Evolutionary conservation across 1,140 invertebrate genomes (phyloP).

Genomic region (Mycetomoellerius zeteki): DNA sequence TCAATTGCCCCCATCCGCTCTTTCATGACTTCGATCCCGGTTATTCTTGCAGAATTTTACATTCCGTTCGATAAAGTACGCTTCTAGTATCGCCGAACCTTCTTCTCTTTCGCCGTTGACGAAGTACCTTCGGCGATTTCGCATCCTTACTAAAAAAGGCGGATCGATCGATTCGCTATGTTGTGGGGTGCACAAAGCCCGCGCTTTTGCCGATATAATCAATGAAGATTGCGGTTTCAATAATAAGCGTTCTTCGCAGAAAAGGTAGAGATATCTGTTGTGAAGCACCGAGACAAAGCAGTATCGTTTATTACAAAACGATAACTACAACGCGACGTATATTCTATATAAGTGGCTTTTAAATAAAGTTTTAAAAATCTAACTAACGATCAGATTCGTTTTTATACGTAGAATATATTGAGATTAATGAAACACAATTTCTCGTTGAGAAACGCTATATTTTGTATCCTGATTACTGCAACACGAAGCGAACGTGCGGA

Average conservation of each 20-base stretch:
- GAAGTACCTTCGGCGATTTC: constrained; percentile 26
- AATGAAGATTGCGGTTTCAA: constrained; percentile 40
- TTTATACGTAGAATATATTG: not conserved
- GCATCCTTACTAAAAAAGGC: not conserved
- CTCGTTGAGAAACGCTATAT: too few species aligned
- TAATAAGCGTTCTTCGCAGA: constrained; percentile 15
- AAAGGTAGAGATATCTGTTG: constrained; percentile 15
- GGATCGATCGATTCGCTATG: not conserved
- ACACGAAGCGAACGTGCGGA: not conserved
- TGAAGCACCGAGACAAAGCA: not conserved
- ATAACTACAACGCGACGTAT: not conserved
- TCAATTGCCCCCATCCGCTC: constrained; percentile 26
- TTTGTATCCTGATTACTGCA: not conserved
- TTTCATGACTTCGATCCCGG: constrained; percentile 3
- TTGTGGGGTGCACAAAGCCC: not conserved
- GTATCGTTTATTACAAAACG: constrained; percentile 36
- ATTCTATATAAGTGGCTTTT: not conserved
- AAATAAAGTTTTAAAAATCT: not conserved
- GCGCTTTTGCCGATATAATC: constrained; percentile 43
- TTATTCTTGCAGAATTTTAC: constrained; percentile 45
- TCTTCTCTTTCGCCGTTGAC: not conserved
- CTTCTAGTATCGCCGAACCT: not conserved
- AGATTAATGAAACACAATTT: not conserved
- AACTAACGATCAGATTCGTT: not conserved
- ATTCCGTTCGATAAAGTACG: constrained; percentile 29